Evolutionary conservation across 2,888 invertebrate genomes (phyloP).

Genomic region (Tiphia femorata): DNA sequence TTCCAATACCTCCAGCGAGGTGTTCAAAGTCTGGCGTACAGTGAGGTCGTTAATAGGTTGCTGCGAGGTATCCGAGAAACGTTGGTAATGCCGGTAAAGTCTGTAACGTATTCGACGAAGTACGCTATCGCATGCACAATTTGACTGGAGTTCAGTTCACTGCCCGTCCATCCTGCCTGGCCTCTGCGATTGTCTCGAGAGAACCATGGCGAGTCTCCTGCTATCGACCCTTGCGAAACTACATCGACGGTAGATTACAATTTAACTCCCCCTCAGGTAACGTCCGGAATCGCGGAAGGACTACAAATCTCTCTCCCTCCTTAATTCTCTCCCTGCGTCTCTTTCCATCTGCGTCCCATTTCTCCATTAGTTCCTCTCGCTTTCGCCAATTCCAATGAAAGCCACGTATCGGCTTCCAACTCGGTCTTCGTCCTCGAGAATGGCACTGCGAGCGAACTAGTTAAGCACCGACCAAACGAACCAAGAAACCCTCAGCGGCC

Average conservation of each 20-base stretch:
- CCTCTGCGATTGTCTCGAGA: not conserved
- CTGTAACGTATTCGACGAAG: not conserved
- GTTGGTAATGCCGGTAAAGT: not conserved
- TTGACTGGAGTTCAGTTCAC: not conserved
- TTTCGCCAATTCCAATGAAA: too few relatives aligned
- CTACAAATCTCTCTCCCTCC: slow-evolving; percentile 34
- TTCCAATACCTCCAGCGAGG: slow-evolving; percentile 6
- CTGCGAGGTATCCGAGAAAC: not conserved
- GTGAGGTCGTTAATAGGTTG: not conserved
- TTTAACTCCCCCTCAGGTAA: slow-evolving; percentile 11
- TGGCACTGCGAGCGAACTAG: too few relatives aligned
- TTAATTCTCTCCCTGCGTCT: not conserved
- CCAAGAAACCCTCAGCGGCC: too few relatives aligned
- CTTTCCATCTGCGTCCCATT: not conserved
- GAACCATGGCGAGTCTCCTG: not conserved
- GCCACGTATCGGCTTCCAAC: too few relatives aligned
- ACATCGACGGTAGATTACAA: slow-evolving; percentile 15
- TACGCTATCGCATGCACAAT: not conserved
- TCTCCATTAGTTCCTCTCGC: not conserved
- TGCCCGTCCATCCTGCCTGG: too few relatives aligned
- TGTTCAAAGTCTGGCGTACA: not conserved
- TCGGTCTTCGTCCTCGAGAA: too few relatives aligned
- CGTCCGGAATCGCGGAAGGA: slow-evolving; percentile 2
- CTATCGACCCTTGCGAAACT: not conserved
- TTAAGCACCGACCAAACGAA: too few relatives aligned